Evolutionary conservation across 2,113 vertebrate species (phyloP).

Genomic region (Pomatorhinus ruficollis): DNA sequence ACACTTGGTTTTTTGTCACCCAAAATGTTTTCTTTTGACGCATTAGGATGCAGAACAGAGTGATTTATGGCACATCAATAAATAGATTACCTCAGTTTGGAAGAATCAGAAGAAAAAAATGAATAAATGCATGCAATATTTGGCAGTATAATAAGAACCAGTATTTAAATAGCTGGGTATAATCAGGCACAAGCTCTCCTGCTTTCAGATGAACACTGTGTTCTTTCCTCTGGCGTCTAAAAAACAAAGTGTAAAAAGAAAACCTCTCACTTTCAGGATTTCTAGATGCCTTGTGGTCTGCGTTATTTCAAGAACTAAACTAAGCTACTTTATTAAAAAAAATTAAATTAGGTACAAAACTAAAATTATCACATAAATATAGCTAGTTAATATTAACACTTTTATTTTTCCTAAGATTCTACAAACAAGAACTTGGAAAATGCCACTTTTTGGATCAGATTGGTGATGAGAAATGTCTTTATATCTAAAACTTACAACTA

Average conservation of each 20-base stretch:
- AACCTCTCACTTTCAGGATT: not conserved
- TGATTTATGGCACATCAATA: not conserved
- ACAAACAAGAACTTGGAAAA: not conserved
- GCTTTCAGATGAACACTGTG: not conserved
- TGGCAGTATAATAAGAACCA: not conserved
- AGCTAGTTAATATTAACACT: accelerated
- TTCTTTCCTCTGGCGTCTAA: not conserved
- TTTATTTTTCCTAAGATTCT: not conserved
- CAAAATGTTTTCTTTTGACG: not conserved
- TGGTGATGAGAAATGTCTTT: not conserved
- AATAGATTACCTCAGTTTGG: not conserved
- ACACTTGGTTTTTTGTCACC: not conserved
- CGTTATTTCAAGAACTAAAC: not conserved
- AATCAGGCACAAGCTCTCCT: not conserved
- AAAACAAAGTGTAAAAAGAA: not conserved
- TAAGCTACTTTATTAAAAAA: not conserved
- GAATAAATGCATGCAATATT: conserved; percentile 3
- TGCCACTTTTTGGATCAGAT: not conserved
- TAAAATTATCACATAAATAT: not conserved
- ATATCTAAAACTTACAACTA: not conserved
- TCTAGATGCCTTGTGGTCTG: not conserved
- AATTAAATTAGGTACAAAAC: not conserved
- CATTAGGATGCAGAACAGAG: not conserved
- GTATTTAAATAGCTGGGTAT: conserved; percentile 15
- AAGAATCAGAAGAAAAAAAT: conserved; percentile 26